Percentiles rank a stretch among this genome's conserved stretches.
Conservation (phyloP, 2,113 vertebrate species). For the Eublepharis macularius region DNA sequence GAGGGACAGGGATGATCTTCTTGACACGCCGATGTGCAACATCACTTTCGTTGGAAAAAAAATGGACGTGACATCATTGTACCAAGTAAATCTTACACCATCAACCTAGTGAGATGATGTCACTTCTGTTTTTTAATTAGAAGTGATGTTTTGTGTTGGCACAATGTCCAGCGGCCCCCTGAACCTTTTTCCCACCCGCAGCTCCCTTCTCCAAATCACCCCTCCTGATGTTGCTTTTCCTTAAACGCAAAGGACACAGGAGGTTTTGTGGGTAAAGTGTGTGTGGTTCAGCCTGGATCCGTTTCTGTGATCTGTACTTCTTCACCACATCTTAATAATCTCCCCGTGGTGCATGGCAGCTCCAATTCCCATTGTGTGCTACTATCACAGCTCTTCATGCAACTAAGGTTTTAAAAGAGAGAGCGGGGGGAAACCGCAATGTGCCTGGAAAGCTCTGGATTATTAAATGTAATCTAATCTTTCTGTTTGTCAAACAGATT, state of each 20-base stretch:
- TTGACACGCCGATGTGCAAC: too few species aligned
- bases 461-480: conserved; percentile 70
- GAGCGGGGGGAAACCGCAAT: neutral
- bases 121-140: too few species aligned
- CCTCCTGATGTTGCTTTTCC: neutral
- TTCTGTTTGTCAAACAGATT: conserved; percentile 69
- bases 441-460: conserved; percentile 45
- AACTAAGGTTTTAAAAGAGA: neutral
- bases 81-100: too few species aligned
- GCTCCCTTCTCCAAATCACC: neutral
- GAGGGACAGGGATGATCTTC: too few species aligned
- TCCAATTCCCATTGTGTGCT: neutral
- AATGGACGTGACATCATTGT: too few species aligned
- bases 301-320: neutral
- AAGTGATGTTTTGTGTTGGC: too few species aligned
- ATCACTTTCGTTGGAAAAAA: too few species aligned
- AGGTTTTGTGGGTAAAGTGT: neutral
- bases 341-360: neutral
- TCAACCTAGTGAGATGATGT: too few species aligned
- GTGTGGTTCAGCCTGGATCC: too few species aligned
- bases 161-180: too few species aligned
- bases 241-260: neutral
- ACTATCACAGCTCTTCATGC: too few species aligned
- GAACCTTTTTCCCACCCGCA: neutral
- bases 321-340: conserved; percentile 20